Percentiles rank a stretch among this genome's conserved stretches.
Evolutionary conservation across 1,140 invertebrate species (phyloP).

Genomic region (Bombus waltoni): DNA sequence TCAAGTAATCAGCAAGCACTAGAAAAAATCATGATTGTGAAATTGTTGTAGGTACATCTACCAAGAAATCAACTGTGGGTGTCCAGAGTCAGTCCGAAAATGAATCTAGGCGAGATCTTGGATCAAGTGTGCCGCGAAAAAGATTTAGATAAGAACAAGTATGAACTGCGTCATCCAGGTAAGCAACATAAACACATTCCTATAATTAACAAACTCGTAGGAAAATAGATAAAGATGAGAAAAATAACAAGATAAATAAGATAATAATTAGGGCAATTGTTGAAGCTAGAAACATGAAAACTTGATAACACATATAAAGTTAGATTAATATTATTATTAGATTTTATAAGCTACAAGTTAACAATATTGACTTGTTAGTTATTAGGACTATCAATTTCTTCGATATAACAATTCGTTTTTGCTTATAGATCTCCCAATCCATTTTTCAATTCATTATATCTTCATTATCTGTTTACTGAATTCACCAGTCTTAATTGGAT

Average conservation of each 20-base stretch:
- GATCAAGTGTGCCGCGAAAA: slow-evolving; percentile 91
- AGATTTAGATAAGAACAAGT: slow-evolving; percentile 88
- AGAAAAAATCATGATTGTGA: slow-evolving; percentile 17
- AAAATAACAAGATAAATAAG: background rate
- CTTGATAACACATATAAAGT: too few relatives aligned
- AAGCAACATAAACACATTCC: slow-evolving; percentile 25
- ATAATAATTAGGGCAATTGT: too few relatives aligned
- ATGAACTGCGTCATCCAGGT: slow-evolving; percentile 92
- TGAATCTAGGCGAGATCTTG: slow-evolving; percentile 87
- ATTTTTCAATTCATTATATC: too few relatives aligned
- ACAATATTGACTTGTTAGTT: too few relatives aligned
- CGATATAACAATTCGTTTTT: too few relatives aligned
- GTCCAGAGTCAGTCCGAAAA: slow-evolving; percentile 87
- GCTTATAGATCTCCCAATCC: too few relatives aligned
- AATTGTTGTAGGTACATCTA: slow-evolving; percentile 86
- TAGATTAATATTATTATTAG: too few relatives aligned
- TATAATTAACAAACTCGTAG: background rate
- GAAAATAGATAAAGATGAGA: background rate
- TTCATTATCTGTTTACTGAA: too few relatives aligned
- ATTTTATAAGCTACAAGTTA: too few relatives aligned
- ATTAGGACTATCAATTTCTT: too few relatives aligned
- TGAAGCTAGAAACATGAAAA: too few relatives aligned
- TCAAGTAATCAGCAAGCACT: background rate
- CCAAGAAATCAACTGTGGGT: slow-evolving; percentile 93
- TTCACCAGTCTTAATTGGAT: too few relatives aligned